Base-by-base conservation (phyloP, 2,797 vertebrate species). In the Parauchenoglanis punctatus region DNA sequence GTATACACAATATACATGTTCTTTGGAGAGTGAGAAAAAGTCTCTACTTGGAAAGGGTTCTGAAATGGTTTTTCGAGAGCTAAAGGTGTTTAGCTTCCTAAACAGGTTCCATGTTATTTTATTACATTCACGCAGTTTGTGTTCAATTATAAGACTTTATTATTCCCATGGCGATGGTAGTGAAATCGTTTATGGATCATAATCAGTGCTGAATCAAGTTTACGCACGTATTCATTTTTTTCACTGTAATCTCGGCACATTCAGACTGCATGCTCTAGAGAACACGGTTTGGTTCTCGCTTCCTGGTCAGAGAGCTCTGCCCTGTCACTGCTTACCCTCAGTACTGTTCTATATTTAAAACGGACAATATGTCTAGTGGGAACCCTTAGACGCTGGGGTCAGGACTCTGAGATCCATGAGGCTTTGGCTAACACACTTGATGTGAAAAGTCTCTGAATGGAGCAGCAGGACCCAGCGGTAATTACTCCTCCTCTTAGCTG, bases 271-370 rank as follows among this genome's bases (percentile, higher is more conserved):
- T 82, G 35, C 12, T 54, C 75, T 31, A 28, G 75, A 77, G 49
- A 77, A 81, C 31, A 59, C 77, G 40, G 40, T 40, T 40, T 40
- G 18, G 40, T 63, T 44, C 15, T 18, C 35, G 49, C n/a, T 78
- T 78, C 58, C 35, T 81, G 78, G 10, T 40, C 58, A 81, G 35
- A 40, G 40, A 28, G 59, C 20, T 49, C 17, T 0, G 25, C 44
- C 13, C 25, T 65, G 61, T 82, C 61, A 67, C 40, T 82, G 59
- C 59, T 65, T 20, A 17, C 40, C 23, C 40, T 63, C 80, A 61
- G 15, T 81, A 46, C 23, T 46, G 80, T 28, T 82, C 59, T 81
- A 81, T 65, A 81, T 81, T 81, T 81, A 81, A 65, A 81, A 65
- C 12, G 46, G 35, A 28, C 15, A 17, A 49, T 46, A 46, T 63